Conservation (phyloP, 2,888 invertebrate genomes). For the Anorthoa munda region DNA sequence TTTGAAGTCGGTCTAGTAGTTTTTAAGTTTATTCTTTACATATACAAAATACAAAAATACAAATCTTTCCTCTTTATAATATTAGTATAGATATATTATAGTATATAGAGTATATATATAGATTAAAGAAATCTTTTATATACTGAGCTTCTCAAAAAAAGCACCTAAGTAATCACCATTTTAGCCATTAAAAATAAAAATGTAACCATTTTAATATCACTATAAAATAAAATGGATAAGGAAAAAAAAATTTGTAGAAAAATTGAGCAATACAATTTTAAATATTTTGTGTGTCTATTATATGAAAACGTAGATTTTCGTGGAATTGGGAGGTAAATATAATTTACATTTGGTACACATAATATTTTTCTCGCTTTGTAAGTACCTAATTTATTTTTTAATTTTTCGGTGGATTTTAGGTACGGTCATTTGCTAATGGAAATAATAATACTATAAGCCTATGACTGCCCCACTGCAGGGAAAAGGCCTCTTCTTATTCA, state of each 20-base stretch:
- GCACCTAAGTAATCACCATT: neutral
- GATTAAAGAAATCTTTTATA: neutral
- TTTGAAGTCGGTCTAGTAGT: too few species aligned
- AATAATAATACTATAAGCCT: too few species aligned
- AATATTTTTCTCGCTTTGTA: neutral
- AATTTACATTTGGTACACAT: neutral
- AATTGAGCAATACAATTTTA: neutral
- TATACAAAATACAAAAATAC: too few species aligned
- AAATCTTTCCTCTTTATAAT: too few species aligned
- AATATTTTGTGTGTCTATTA: neutral
- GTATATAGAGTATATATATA: too few species aligned
- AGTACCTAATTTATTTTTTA: neutral
- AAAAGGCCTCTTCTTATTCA: too few species aligned
- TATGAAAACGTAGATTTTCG: neutral
- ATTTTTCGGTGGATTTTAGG: too few species aligned
- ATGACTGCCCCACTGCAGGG: too few species aligned
- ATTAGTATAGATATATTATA: too few species aligned
- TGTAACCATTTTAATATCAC: neutral
- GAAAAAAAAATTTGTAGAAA: neutral
- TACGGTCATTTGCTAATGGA: too few species aligned
- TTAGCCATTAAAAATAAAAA: neutral
- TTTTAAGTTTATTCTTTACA: too few species aligned
- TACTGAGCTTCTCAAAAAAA: neutral
- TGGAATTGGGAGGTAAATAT: neutral
- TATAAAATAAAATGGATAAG: neutral